Conservation (phyloP, 2,888 invertebrate genomes). For the Osedax fenrisi region DNA sequence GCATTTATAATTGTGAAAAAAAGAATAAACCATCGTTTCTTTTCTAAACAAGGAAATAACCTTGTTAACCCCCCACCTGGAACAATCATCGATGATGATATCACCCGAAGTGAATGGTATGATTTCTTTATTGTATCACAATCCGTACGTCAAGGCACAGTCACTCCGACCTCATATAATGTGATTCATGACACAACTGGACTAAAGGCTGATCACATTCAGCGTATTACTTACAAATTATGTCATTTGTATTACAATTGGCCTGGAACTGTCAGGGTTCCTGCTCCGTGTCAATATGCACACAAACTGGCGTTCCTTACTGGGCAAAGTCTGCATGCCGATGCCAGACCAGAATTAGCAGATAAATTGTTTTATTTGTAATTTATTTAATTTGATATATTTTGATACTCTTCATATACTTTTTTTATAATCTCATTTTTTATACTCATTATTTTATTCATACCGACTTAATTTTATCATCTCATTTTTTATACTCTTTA, state of each 20-base stretch:
- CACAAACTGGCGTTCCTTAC: slow-evolving; percentile 81
- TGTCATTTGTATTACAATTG: slow-evolving; percentile 75
- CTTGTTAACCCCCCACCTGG: slow-evolving; percentile 64
- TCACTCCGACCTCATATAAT: slow-evolving; percentile 78
- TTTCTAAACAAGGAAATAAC: slow-evolving; percentile 49
- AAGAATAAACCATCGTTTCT: slow-evolving; percentile 71
- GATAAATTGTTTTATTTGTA: slow-evolving; percentile 47
- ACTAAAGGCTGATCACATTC: slow-evolving; percentile 65
- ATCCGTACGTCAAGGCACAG: slow-evolving; percentile 73
- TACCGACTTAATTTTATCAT: too few species aligned
- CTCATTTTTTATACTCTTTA: too few species aligned
- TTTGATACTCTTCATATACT: too few species aligned
- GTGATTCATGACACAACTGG: too few species aligned
- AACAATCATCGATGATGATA: slow-evolving; percentile 71
- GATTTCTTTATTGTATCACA: slow-evolving; percentile 84
- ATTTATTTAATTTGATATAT: too few species aligned
- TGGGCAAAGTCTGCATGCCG: slow-evolving; percentile 64
- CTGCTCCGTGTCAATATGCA: slow-evolving; percentile 85
- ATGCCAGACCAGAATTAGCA: slow-evolving; percentile 39
- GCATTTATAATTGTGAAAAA: slow-evolving; percentile 80
- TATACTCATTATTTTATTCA: too few species aligned
- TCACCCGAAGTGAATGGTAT: slow-evolving; percentile 60
- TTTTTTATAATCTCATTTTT: too few species aligned
- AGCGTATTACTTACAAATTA: slow-evolving; percentile 72
- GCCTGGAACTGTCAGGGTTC: too few species aligned